Conservation (phyloP, 2,888 invertebrate genomes). For the Phanerotoma sp. region DNA sequence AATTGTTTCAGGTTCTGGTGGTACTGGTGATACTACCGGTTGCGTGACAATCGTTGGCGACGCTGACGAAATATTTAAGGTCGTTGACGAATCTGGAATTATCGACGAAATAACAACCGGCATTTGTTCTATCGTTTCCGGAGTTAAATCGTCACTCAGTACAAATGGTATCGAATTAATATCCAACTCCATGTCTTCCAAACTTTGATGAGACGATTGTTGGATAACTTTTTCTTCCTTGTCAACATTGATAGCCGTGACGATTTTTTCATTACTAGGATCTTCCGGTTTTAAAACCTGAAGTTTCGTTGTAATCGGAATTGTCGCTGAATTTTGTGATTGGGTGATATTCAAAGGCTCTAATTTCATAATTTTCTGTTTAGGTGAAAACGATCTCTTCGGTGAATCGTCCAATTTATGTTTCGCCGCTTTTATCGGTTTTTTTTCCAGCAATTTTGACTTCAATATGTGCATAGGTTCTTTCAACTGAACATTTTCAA, state of each 20-base stretch:
- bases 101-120: constrained; percentile 62
- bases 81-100: constrained; percentile 31
- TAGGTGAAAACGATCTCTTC: constrained; percentile 33
- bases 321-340: constrained; percentile 33
- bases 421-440: constrained; percentile 43
- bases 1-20: constrained; percentile 17
- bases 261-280: constrained; percentile 28
- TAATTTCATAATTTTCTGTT: constrained; percentile 48
- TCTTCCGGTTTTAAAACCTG: constrained; percentile 47
- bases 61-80: too few relatives aligned
- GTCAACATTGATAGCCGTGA: constrained; percentile 30
- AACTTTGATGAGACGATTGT: constrained; percentile 46
- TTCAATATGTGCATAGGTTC: constrained; percentile 53
- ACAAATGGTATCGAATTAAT: constrained; percentile 79
- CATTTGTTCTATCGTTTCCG: constrained; percentile 70
- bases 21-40: constrained; percentile 20
- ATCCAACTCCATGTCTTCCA: constrained; percentile 62
- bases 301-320: constrained; percentile 42
- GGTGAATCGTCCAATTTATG: constrained; percentile 47
- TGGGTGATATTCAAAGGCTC: constrained; percentile 32
- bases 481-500: constrained; percentile 51
- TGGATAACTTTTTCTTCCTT: constrained; percentile 45
- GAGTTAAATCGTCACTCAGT: constrained; percentile 69
- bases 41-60: background rate
- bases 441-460: constrained; percentile 48